phyloP scores from a whole-genome alignment of 2,113 vertebrate species.

The Perognathus longimembris region DNA sequence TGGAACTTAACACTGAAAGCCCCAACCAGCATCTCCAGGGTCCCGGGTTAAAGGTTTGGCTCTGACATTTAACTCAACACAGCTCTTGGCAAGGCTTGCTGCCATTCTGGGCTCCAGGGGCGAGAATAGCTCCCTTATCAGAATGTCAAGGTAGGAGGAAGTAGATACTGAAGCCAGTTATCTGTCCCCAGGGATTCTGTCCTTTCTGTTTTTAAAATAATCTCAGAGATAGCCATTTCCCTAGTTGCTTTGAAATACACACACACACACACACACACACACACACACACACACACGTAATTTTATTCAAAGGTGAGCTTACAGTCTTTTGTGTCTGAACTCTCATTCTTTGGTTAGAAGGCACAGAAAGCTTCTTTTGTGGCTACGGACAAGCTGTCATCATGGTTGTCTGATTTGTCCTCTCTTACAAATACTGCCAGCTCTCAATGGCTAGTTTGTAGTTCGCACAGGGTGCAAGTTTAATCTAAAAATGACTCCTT shows the following conservation, averaged over 20 bases:
- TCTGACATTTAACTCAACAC: constrained; percentile 65
- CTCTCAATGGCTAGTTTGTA: not conserved
- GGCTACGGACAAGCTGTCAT: not conserved
- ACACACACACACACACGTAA: not conserved
- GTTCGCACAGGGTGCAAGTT: not conserved
- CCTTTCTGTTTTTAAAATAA: constrained; percentile 3
- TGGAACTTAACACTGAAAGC: constrained; percentile 7
- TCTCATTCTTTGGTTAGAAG: not conserved
- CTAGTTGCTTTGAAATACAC: not conserved
- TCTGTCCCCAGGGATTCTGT: not conserved
- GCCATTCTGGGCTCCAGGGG: not conserved
- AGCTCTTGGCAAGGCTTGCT: constrained; percentile 49
- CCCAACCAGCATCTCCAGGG: constrained; percentile 47
- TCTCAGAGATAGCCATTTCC: constrained; percentile 2
- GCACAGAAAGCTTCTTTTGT: not conserved
- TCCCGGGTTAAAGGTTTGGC: constrained; percentile 58
- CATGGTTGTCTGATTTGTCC: not conserved
- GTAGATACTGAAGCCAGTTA: not conserved
- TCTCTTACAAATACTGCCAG: not conserved
- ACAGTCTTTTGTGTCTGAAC: not conserved
- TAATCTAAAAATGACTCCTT: constrained; percentile 21
- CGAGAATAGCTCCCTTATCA: constrained; percentile 82
- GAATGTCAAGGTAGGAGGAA: constrained; percentile 73
- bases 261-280: no score
- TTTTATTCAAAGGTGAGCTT: not conserved